phyloP scores from a whole-genome alignment of 1,140 invertebrate species.

The Neotoxoptera formosana region DNA sequence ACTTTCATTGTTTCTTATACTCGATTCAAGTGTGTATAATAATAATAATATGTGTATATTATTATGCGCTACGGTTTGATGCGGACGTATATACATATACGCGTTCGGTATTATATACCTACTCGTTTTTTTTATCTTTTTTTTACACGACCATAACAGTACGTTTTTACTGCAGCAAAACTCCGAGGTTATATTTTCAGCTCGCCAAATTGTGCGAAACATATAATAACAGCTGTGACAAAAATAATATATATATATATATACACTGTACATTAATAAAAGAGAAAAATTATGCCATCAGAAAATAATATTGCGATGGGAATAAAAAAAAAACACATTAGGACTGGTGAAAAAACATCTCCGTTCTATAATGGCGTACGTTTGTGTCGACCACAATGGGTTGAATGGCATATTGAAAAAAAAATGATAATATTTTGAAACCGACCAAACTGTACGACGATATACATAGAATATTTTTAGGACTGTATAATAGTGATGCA shows the following conservation, averaged over 20 bases:
- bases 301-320: slow-evolving; percentile 16
- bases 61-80: slow-evolving; percentile 3
- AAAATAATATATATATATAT: slow-evolving; percentile 5
- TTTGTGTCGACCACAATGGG: background rate
- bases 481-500: background rate
- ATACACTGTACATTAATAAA: slow-evolving; percentile 20
- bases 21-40: background rate
- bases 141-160: slow-evolving; percentile 25
- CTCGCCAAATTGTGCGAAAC: background rate
- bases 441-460: background rate
- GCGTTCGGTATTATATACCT: background rate
- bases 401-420: background rate
- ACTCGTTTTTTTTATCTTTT: background rate
- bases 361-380: background rate
- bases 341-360: slow-evolving; percentile 12
- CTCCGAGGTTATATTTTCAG: slow-evolving; percentile 25
- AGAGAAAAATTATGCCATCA: slow-evolving; percentile 37
- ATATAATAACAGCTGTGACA: slow-evolving; percentile 6
- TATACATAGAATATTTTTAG: slow-evolving; percentile 13
- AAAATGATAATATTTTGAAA: slow-evolving; percentile 10
- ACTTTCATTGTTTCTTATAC: background rate
- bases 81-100: background rate
- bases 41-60: too few relatives aligned
- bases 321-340: slow-evolving; percentile 32
- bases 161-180: slow-evolving; percentile 12